Evolutionary conservation across 35 echinoderm and acorn worm genomes (phyloP).

Genomic region (Heliocidaris tuberculata): DNA sequence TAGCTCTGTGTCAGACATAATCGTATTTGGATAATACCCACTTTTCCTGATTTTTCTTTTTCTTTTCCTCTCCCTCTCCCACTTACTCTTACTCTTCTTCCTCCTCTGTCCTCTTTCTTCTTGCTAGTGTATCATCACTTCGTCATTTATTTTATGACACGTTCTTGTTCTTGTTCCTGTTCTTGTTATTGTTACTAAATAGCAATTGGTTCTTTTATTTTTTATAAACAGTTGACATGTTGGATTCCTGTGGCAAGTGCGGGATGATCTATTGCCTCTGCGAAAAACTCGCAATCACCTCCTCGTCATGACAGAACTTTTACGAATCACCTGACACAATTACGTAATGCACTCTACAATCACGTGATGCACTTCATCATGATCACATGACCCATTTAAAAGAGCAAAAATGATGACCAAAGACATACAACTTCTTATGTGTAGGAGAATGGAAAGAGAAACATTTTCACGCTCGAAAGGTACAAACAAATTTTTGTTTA

Average conservation of each 20-base stretch:
- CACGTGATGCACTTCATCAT: no score
- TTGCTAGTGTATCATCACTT: no score
- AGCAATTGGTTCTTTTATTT: background rate
- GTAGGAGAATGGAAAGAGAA: background rate
- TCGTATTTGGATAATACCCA: no score
- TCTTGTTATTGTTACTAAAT: no score
- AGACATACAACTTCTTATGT: background rate
- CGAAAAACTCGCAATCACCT: background rate
- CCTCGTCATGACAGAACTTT: background rate
- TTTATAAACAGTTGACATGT: background rate
- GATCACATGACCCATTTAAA: background rate
- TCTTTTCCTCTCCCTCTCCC: no score
- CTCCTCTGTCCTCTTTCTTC: no score
- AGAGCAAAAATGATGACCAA: background rate
- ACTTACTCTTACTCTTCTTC: no score
- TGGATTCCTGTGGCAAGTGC: constrained; percentile 49
- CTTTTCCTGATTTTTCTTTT: no score
- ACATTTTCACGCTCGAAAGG: background rate
- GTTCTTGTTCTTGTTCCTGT: no score
- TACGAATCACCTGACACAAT: background rate
- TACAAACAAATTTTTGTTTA: background rate
- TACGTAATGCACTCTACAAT: background rate
- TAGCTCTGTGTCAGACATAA: no score
- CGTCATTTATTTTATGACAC: no score
- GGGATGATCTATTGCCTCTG: constrained; percentile 43